Evolutionary conservation across 2,888 invertebrate species (phyloP), one percentile per base, ranked within the genome.

Genomic region (Stratiomys singularior): DNA sequence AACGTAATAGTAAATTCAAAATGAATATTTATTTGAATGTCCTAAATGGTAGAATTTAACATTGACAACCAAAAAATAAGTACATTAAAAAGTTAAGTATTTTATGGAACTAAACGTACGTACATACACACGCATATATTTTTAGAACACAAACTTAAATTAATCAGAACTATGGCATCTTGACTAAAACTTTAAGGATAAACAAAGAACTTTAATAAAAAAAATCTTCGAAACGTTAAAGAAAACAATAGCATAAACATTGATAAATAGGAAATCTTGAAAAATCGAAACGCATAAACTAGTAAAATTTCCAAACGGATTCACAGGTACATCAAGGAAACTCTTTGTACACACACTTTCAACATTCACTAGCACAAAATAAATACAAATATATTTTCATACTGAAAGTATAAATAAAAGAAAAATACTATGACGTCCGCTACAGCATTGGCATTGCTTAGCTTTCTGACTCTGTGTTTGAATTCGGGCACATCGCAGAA

Each of bases 341-440:
- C 60, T 21, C 27, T 15, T 21, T 21, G 23, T 5, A 60, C 21
- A 60, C 9, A 37, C 52, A 52, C 18, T 52, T 52, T 3, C 15
- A 52, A 52, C 52, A 52, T 15, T 9, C 7, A 52, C 15, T 13
- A 9, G 52, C 4, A 13, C 15, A 15, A 7, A 25, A 67, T n/a
- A n/a, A n/a, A n/a, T 67, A 52, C 15, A 4, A 52, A 18, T 52
- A 47, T 58, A 56, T 52, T 69, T 60, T 69, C 46, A 71, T 47
- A 37, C 37, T 37, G 3, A 30, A 52, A 52, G 23, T n/a, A 52
- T 58, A 74, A 30, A 37, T 64, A 72, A 58, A 69, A 69, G 56
- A 77, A 46, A 47, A 47, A 78, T 72, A 80, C 76, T 72, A 80
- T 80, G 80, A 78, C 80, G 80, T 80, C 79, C 80, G 64, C 13